Evolutionary conservation across 2,113 vertebrate genomes (phyloP).

Genomic region (Phyllostomus discolor): DNA sequence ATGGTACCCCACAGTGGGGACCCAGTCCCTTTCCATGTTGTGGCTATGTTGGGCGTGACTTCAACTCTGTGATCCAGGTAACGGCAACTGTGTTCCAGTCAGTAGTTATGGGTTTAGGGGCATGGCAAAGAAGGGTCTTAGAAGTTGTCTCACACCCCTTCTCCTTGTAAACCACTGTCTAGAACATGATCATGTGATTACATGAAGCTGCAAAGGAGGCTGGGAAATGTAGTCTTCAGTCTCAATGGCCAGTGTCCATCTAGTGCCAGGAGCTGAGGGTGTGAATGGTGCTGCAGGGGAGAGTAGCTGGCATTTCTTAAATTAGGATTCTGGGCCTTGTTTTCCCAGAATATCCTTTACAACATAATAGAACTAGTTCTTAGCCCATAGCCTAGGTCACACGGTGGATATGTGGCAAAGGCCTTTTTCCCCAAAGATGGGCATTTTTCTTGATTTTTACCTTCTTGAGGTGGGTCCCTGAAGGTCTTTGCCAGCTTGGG

Average conservation of each 20-base stretch:
- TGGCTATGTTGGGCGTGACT: not conserved
- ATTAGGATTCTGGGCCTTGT: not conserved
- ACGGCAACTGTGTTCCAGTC: not conserved
- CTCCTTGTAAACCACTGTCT: not conserved
- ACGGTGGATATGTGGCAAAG: too few species aligned
- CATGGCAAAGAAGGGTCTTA: not conserved
- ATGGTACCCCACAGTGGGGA: fast-evolving
- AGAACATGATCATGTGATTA: not conserved
- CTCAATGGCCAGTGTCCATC: not conserved
- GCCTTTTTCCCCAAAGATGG: not conserved
- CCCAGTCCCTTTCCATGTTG: not conserved
- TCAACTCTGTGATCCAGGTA: not conserved
- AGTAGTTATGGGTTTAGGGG: not conserved
- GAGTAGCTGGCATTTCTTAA: not conserved
- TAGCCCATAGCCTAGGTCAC: not conserved
- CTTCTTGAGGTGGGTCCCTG: not conserved
- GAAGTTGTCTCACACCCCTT: not conserved
- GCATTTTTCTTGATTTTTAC: not conserved
- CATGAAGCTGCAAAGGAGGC: not conserved
- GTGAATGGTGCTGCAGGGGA: fast-evolving
- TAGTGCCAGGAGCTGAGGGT: not conserved
- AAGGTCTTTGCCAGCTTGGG: not conserved
- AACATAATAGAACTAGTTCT: not conserved
- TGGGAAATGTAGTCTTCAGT: not conserved
- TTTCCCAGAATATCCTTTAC: not conserved